phyloP scores from a whole-genome alignment of 2,797 vertebrate species.

The Hippopotamyrus pictus region DNA sequence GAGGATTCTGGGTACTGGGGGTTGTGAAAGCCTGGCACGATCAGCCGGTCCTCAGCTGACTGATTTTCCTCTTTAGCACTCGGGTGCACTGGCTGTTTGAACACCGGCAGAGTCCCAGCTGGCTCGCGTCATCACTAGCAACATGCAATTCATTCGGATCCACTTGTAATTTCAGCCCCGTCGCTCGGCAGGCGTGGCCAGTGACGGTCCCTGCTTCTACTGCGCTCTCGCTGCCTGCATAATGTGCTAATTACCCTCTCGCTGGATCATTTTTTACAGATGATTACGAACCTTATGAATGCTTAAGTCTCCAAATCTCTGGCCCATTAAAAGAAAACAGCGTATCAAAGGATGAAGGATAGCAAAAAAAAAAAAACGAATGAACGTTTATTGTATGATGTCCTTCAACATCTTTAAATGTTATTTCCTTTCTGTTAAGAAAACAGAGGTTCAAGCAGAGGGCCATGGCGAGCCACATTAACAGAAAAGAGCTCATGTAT shows the following conservation, averaged over 20 bases:
- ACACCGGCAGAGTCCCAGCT: constrained; percentile 48
- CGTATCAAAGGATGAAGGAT: background rate
- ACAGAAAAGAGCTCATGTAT: background rate
- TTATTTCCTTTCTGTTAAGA: background rate
- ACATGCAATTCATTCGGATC: constrained; percentile 59
- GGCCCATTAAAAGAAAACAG: background rate
- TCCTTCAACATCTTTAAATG: background rate
- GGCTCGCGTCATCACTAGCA: constrained; percentile 52
- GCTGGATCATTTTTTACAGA: background rate
- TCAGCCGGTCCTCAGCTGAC: background rate
- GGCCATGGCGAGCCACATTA: background rate
- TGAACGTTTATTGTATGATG: background rate
- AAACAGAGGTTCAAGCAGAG: background rate
- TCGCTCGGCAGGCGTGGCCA: background rate
- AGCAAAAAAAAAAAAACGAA: too few relatives aligned
- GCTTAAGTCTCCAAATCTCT: background rate
- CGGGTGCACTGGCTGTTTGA: constrained; percentile 46
- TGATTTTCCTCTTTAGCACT: constrained; percentile 8
- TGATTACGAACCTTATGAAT: background rate
- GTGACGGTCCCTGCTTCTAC: background rate
- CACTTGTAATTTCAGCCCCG: constrained; percentile 42
- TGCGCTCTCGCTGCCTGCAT: background rate
- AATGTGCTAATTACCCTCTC: background rate
- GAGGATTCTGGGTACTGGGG: constrained; percentile 43
- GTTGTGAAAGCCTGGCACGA: background rate